Evolutionary conservation across 2,797 vertebrate species (phyloP).

Genomic region (Spinibarbus caldwelli): DNA sequence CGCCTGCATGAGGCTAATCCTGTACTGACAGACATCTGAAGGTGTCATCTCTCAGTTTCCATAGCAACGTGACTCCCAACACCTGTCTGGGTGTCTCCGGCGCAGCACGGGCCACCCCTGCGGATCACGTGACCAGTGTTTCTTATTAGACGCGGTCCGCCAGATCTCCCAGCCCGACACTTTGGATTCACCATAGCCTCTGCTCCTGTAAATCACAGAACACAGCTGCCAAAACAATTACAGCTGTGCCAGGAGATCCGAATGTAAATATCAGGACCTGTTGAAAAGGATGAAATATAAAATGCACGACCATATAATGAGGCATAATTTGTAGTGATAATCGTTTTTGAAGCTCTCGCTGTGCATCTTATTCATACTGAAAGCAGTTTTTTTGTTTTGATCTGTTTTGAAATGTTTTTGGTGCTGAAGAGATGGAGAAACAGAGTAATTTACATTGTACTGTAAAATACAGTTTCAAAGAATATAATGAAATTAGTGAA

Average conservation of each 20-base stretch:
- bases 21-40: slow-evolving; percentile 21
- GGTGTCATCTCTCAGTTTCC: slow-evolving; percentile 52
- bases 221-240: slow-evolving; percentile 40
- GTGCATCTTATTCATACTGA: not conserved
- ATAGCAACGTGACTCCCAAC: slow-evolving; percentile 50
- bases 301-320: not conserved
- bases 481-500: too few relatives aligned
- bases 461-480: too few relatives aligned
- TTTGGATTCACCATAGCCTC: slow-evolving; percentile 10
- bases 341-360: not conserved
- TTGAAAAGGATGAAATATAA: not conserved
- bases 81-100: slow-evolving; percentile 44
- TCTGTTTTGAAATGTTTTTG: too few relatives aligned
- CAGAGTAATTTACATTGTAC: too few relatives aligned
- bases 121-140: slow-evolving; percentile 53
- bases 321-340: not conserved
- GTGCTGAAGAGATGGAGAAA: too few relatives aligned
- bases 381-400: not conserved
- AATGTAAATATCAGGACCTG: slow-evolving; percentile 27
- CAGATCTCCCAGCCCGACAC: slow-evolving; percentile 7
- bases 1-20: slow-evolving; percentile 14
- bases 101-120: slow-evolving; percentile 33
- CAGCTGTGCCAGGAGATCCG: slow-evolving; percentile 31
- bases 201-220: slow-evolving; percentile 31
- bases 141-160: slow-evolving; percentile 50